These are phyloP conservation scores for Uropsilus gracilis DNA, from an alignment of 2,113 vertebrate species.

Conservation along the genomic window DNA sequence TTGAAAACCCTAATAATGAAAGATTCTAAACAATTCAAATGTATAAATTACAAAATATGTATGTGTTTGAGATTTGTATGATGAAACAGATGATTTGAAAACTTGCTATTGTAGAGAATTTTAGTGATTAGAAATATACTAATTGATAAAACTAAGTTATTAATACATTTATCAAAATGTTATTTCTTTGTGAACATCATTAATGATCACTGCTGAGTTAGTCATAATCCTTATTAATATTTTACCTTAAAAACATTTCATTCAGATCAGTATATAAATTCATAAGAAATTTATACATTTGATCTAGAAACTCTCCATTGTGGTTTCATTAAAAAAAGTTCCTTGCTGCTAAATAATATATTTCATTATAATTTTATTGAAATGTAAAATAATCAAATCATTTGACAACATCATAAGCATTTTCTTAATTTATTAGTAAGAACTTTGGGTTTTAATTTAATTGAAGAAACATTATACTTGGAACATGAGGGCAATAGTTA, in stretches of 20 bases:
- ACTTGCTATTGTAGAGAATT: constrained; percentile 38
- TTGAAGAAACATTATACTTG: background rate
- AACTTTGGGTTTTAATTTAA: constrained; percentile 50
- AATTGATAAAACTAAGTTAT: background rate
- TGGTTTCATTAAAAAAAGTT: background rate
- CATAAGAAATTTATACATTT: background rate
- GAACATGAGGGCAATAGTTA: constrained; percentile 28
- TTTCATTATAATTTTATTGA: constrained; percentile 63
- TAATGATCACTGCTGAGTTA: background rate
- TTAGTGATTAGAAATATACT: constrained; percentile 48
- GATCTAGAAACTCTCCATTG: background rate
- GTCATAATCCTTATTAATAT: constrained; percentile 24
- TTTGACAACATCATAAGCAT: constrained; percentile 33
- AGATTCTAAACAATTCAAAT: constrained; percentile 53
- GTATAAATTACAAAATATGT: constrained; percentile 32
- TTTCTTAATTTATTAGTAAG: constrained; percentile 64
- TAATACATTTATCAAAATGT: constrained; percentile 31
- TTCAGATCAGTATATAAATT: background rate
- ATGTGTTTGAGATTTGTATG: background rate
- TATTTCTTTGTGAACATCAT: constrained; percentile 24
- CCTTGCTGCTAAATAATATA: background rate
- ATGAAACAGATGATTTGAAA: constrained; percentile 16
- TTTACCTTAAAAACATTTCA: constrained; percentile 52
- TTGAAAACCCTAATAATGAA: constrained; percentile 60
- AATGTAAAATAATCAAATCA: constrained; percentile 41